These are phyloP conservation scores for Brachionus rotundiformis DNA, from an alignment of 1,140 invertebrate genomes.

Conservation along the genomic window DNA sequence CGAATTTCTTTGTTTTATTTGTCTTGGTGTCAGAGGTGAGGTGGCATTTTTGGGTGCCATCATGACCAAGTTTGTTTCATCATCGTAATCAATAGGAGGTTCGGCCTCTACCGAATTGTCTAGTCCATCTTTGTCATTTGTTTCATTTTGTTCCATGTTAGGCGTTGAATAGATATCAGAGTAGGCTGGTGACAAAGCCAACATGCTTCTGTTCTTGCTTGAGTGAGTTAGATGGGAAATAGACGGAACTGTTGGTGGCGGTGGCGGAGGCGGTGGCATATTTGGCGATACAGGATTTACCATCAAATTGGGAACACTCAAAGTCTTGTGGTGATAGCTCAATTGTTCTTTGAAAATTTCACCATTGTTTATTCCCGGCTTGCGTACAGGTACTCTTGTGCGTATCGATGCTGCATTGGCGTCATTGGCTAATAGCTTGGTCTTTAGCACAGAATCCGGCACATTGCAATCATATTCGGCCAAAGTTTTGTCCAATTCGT, in stretches of 20 bases:
- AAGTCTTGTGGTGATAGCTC: neutral
- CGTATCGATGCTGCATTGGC: conserved; percentile 34
- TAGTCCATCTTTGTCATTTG: neutral
- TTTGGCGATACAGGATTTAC: neutral
- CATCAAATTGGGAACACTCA: conserved; percentile 20
- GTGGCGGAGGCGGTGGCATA: conserved; percentile 1
- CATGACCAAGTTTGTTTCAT: conserved; percentile 31
- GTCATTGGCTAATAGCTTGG: conserved; percentile 24
- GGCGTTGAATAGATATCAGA: neutral
- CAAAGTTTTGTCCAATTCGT: conserved; percentile 42
- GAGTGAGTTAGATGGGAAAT: conserved; percentile 6
- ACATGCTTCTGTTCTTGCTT: conserved; percentile 20
- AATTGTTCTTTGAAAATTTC: neutral
- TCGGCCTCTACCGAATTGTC: neutral
- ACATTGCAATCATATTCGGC: conserved; percentile 40
- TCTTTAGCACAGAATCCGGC: neutral
- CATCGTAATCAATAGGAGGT: conserved; percentile 4
- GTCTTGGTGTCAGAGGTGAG: conserved; percentile 22
- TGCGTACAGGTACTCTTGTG: conserved; percentile 36
- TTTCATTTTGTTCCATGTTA: neutral
- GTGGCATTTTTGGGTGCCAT: neutral
- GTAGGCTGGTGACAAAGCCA: neutral
- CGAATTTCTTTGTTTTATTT: conserved; percentile 34
- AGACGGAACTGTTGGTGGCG: conserved; percentile 5
- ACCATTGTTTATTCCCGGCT: conserved; percentile 24